These are phyloP conservation scores for Eretmochelys imbricata DNA, from an alignment of 2,113 vertebrate species.

Conservation along the genomic window DNA sequence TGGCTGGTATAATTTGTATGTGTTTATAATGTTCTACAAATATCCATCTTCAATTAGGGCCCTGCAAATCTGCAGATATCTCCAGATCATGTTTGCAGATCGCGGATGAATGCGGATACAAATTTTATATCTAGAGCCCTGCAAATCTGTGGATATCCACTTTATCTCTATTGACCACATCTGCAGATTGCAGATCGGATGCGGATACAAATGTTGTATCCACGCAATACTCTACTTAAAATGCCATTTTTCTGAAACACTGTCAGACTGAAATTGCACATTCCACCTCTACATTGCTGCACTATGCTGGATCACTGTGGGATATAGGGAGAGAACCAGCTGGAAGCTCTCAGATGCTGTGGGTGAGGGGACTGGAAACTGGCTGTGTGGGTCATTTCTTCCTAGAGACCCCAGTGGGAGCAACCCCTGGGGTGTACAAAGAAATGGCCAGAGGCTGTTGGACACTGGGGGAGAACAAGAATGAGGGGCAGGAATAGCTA, in stretches of 20 bases:
- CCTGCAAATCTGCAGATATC: no score
- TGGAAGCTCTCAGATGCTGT: fast-evolving
- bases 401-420: not conserved
- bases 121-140: not conserved
- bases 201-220: no score
- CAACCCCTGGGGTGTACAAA: no score
- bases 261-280: not conserved
- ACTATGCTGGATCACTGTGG: not conserved
- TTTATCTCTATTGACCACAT: no score
- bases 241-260: not conserved
- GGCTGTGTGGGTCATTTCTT: fast-evolving
- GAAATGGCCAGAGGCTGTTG: not conserved
- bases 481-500: not conserved
- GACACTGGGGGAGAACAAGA: not conserved
- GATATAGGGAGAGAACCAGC: not conserved
- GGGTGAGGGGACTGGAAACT: not conserved
- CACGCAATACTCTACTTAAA: not conserved
- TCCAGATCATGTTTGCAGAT: no score
- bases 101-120: no score
- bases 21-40: not conserved
- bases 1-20: not conserved
- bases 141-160: no score
- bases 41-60: not conserved
- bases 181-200: no score
- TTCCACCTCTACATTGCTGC: not conserved